Evolutionary conservation across 2,888 invertebrate species (phyloP), one percentile per base, ranked within the genome.

Genomic region (Drosophila mayaguana): DNA sequence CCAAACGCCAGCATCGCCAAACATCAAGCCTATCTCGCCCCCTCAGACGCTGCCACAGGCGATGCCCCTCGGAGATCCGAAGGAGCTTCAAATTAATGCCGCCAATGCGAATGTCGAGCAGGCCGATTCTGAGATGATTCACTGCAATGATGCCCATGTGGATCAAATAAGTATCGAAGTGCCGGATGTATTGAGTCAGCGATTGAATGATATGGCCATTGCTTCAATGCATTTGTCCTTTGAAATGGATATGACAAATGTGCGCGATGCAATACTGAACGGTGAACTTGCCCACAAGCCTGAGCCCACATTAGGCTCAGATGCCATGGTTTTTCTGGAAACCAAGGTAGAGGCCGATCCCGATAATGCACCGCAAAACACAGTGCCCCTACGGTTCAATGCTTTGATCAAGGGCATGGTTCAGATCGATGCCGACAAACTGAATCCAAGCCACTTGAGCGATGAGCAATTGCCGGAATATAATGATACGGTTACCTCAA

Each of bases 171-270:
- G 57, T 12, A 62, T 89, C 9, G 64, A 75, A 36, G 85, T 90
- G 11, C 82, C 90, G 0, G 63, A 78, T 1, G 45, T 25, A 6
- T 46, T 90, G 0, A 75, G 80, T 36, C 55, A 80, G 20, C 78
- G 76, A 0, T 69, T 91, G 0, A 70, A 73, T 22, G 77, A 88
- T 1, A 74, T 90, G 76, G 81, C 91, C 18, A 79, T 91, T 22
- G 70, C 90, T 1, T 91, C 91, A 1, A 89, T 91, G 90, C 78
- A 91, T 16, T 48, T 91, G 56, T 84, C 90, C 7, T 91, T 91
- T 8, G 90, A 91, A 50, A 90, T 91, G 91, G 83, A 91, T 22
- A 88, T 91, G 88, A 84, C 89, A 2, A 89, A 82, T 61, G 72
- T 91, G 4, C 78, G 74, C 1, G 83, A 90, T 42, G 90, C 88